Conservation (phyloP, 1,140 invertebrate species). For the Lordiphosa clarofinis region DNA sequence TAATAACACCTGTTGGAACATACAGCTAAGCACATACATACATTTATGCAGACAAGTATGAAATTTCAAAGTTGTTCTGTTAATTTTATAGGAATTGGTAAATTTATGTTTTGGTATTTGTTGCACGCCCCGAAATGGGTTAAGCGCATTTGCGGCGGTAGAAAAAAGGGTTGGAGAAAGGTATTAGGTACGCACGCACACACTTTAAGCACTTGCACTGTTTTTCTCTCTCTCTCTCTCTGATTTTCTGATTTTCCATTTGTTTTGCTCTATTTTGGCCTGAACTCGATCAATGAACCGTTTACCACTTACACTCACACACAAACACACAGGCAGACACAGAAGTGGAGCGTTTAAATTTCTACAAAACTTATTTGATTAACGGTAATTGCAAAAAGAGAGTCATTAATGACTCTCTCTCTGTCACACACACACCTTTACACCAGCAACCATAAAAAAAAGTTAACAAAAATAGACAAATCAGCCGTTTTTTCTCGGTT, state of each 20-base stretch:
- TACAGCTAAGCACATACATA: not conserved
- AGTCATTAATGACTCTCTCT: constrained; percentile 15
- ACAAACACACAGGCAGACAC: constrained; percentile 5
- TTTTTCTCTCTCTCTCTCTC: not conserved
- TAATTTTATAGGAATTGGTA: constrained; percentile 43
- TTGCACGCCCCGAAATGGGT: constrained; percentile 49
- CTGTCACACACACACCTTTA: constrained; percentile 19
- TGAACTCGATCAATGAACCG: constrained; percentile 75
- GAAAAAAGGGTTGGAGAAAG: not conserved
- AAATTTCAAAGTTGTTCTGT: not conserved
- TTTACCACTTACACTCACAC: constrained; percentile 43
- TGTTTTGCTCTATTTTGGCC: constrained; percentile 53
- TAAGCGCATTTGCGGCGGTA: constrained; percentile 39
- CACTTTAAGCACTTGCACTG: constrained; percentile 57
- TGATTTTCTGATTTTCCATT: constrained; percentile 25
- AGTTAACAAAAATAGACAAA: constrained; percentile 15
- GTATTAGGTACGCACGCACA: constrained; percentile 22
- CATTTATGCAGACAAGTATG: no score
- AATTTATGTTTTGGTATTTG: constrained; percentile 2
- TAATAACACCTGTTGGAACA: constrained; percentile 14
- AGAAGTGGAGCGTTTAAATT: constrained; percentile 67
- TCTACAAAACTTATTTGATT: constrained; percentile 76
- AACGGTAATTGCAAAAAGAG: constrained; percentile 68
- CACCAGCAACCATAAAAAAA: constrained; percentile 27
- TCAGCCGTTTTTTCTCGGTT: constrained; percentile 15